Evolutionary conservation across 2,113 vertebrate species (phyloP), one percentile per base, ranked within the genome.

Genomic region (Delphinus delphis): DNA sequence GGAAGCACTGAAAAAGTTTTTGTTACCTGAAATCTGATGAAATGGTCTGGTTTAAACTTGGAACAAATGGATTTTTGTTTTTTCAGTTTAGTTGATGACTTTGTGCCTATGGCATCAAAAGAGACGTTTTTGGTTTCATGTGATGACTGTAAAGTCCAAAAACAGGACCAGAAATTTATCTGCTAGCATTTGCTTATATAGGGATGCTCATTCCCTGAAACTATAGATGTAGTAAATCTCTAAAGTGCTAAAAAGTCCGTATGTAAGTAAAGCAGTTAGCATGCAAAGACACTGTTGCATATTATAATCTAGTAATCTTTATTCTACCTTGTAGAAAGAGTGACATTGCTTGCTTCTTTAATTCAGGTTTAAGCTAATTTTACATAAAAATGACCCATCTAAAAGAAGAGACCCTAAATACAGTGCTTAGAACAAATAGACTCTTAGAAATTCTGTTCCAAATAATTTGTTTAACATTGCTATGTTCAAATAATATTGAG

Each of bases 21-120:
- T 53, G 93, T 84, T 93, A 87, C 71, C 7, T 36, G 90, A 95
- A 70, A 79, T 67, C 63, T 88, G 14, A 97, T 44, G 5, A 82
- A 90, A 87, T 88, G 5, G 20, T 55, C 20, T 83, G 20, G 21
- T 65, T 90, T 91, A 97, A 84, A 86, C 33, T 10, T 63, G 13
- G 21, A 90, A 79, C 9, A 74, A 80, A 84, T 33, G 33, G 14
- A 77, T 62, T 93, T 87, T 96, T 41, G 20, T 33, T 96, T 93
- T 92, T 60, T 25, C 17, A 79, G 12, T 88, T 92, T 95, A 82
- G 25, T 88, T 55, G 50, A 33, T 93, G 50, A 73, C 58, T 96
- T 93, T 85, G 38, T 96, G 36, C 63, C 31, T 79, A 5, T 87
- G n/a, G n/a, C 28, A 80, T 68, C 76, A 76, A 91, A 96, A 91